Evolutionary conservation across 2,888 invertebrate species (phyloP), one percentile per base, ranked within the genome.

Genomic region (Trissoscelio sp.): DNA sequence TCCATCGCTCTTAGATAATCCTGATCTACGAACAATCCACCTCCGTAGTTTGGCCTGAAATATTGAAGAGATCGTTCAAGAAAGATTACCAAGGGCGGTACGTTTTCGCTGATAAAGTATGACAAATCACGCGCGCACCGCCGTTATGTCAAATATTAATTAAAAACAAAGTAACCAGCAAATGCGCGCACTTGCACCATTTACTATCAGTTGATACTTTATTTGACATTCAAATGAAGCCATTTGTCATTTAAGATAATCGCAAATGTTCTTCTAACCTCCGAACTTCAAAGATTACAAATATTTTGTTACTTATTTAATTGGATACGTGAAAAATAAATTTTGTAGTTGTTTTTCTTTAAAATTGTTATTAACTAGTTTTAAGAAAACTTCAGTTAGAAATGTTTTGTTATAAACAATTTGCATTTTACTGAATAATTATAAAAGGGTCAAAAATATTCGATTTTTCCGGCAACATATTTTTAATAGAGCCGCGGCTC

Each of bases 1-100:
- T 91, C 91, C 11, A 94, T 93, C 0, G 96, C 96, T 78, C 94
- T 93, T 16, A 92, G 89, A 88, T 95, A 96, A 83, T 94, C 93
- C 46, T 93, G 92, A 81, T 94, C 93, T 1, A 92, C 91, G 62
- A 89, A 87, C 57, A 90, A 88, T 11, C 91, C 91, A 60, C 90
- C 91, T 0, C 93, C 93, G 85, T 94, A 93, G 87, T 93, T 93
- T 24, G 94, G 94, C 0, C 94, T 94, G 91, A 67, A 92, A 92
- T 85, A 83, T 82, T 80, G 73, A 70, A 78, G 82, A 80, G 64
- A 83, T 82, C 79, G 55, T 82, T 78, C 62, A 73, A 82, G 62
- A 79, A 60, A 79, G 69, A 79, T 78, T 78, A 77, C 80, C 18
- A 14, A 46, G 44, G 67, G 28, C 12, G 51, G 48, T 64, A 69